A percentile compares a stretch with the other conserved stretches of the same genome.
Conservation (phyloP, 2,113 vertebrate genomes). For the Rhinoderma darwinii region DNA sequence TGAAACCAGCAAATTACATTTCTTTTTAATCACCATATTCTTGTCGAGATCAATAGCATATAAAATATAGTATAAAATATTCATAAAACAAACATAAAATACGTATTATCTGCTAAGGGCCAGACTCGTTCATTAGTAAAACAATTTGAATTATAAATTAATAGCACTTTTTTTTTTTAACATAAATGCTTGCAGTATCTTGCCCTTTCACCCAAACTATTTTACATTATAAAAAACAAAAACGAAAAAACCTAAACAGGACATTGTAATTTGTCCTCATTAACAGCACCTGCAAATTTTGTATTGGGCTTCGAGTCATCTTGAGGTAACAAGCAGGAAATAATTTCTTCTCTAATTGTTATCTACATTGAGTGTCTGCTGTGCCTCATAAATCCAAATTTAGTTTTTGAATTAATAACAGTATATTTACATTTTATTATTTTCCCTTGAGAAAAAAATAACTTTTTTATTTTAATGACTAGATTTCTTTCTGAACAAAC, state of each 20-base stretch:
- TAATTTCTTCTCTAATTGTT: neutral
- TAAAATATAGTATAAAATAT: no score
- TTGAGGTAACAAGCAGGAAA: neutral
- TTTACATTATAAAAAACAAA: no score
- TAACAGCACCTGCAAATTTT: slow-evolving; percentile 20
- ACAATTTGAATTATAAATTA: slow-evolving; percentile 20
- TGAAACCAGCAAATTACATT: no score
- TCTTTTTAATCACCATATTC: no score
- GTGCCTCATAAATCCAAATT: neutral
- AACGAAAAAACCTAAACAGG: neutral
- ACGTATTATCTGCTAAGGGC: neutral
- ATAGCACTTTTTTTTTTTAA: neutral
- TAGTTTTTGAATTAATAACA: neutral
- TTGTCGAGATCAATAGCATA: no score
- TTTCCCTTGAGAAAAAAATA: no score
- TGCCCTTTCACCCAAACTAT: slow-evolving; percentile 31
- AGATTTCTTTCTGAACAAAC: neutral
- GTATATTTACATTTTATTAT: no score
- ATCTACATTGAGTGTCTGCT: neutral
- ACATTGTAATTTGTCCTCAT: slow-evolving; percentile 37
- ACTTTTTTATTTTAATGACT: neutral
- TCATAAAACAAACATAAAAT: no score
- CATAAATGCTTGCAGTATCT: neutral
- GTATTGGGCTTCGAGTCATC: neutral
- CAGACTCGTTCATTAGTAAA: neutral